phyloP scores from a whole-genome alignment of 1,140 invertebrate species.

The Campodea augens region DNA sequence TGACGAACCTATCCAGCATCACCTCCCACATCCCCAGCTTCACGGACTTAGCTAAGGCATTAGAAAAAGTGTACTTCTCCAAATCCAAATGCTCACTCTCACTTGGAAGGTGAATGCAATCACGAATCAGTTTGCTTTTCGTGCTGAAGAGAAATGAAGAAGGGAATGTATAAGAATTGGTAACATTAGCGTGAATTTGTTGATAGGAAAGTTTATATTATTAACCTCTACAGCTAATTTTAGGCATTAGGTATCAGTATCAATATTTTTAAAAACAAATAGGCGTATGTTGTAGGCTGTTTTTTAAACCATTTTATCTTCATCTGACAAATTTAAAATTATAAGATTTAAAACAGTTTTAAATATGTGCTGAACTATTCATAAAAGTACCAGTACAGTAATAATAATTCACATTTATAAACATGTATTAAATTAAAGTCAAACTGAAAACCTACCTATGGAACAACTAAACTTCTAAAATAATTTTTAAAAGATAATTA shows the following conservation, averaged over 20 bases:
- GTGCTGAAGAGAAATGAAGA: constrained; percentile 15
- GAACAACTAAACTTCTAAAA: too few species aligned
- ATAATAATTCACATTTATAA: too few species aligned
- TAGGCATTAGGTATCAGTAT: constrained; percentile 25
- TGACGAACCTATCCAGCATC: constrained; percentile 57
- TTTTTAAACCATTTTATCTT: too few species aligned
- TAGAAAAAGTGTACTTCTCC: constrained; percentile 67
- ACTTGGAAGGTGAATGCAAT: constrained; percentile 19
- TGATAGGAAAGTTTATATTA: constrained; percentile 29
- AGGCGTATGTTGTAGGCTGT: too few species aligned
- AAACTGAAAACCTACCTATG: too few species aligned
- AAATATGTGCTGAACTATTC: too few species aligned
- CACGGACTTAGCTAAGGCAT: constrained; percentile 77
- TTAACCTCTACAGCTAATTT: constrained; percentile 23
- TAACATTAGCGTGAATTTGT: constrained; percentile 20
- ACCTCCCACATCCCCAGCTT: constrained; percentile 85
- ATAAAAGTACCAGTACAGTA: too few species aligned
- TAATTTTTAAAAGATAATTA: too few species aligned
- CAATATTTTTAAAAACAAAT: constrained; percentile 19
- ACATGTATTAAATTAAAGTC: too few species aligned
- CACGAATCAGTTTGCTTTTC: constrained; percentile 19
- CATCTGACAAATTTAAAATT: too few species aligned
- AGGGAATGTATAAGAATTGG: constrained; percentile 1
- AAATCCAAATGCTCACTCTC: constrained; percentile 23
- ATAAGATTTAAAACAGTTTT: too few species aligned